Conservation (phyloP, 2,888 invertebrate species). For the Odontocerum albicorne region DNA sequence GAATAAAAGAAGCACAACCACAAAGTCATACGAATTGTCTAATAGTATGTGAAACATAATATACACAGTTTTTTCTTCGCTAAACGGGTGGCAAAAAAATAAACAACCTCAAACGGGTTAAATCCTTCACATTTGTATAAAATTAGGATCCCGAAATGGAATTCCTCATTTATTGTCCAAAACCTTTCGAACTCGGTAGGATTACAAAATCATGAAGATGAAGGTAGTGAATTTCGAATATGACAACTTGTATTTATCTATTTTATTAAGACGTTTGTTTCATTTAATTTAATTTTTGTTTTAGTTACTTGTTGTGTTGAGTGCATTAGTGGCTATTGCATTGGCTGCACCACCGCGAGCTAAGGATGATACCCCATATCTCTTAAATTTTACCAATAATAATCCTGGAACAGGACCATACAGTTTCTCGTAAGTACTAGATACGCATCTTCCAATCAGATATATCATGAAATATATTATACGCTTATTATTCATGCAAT, state of each 20-base stretch:
- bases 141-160: slow-evolving; percentile 15
- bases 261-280: neutral
- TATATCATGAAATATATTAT: too few relatives aligned
- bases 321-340: slow-evolving; percentile 17
- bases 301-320: slow-evolving; percentile 25
- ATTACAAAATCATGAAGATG: neutral
- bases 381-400: slow-evolving; percentile 32
- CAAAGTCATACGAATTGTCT: too few relatives aligned
- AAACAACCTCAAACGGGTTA: slow-evolving; percentile 5
- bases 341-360: slow-evolving; percentile 9
- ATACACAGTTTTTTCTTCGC: neutral
- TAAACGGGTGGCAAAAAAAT: neutral
- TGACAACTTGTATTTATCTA: neutral
- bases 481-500: too few relatives aligned
- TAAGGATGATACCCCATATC: neutral
- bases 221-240: slow-evolving; percentile 1
- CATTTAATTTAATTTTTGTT: slow-evolving; percentile 3
- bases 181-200: slow-evolving; percentile 1
- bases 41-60: too few relatives aligned
- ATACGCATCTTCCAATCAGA: too few relatives aligned
- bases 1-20: too few relatives aligned
- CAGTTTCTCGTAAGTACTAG: slow-evolving; percentile 37
- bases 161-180: slow-evolving; percentile 3
- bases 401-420: slow-evolving; percentile 37
- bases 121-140: slow-evolving; percentile 15